These are phyloP conservation scores for Galaxias olidus DNA, from an alignment of 2,797 vertebrate genomes.

Conservation along the genomic window DNA sequence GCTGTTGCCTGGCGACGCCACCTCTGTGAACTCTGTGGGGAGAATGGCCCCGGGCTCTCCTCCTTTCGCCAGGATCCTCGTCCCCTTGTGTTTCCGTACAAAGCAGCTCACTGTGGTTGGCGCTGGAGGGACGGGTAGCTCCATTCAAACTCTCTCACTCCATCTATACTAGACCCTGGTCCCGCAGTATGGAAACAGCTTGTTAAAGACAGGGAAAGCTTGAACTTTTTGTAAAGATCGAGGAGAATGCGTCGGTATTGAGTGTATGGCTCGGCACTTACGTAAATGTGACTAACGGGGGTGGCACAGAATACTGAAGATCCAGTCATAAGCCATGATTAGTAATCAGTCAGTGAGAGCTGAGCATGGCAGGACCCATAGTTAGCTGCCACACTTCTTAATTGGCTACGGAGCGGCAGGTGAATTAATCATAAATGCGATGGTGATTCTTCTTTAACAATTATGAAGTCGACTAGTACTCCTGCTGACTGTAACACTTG, in stretches of 20 bases:
- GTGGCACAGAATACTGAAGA: not conserved
- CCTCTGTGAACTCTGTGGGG: conserved; percentile 40
- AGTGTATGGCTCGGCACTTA: conserved; percentile 8
- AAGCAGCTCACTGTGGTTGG: conserved; percentile 28
- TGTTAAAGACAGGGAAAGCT: no score
- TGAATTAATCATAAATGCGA: conserved; percentile 39
- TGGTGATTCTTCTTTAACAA: conserved; percentile 36
- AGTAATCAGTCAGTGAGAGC: conserved; percentile 25
- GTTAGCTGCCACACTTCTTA: conserved; percentile 12
- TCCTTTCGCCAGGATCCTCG: not conserved
- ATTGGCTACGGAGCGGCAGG: conserved; percentile 31
- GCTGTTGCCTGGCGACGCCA: conserved; percentile 51
- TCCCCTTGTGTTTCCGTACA: conserved; percentile 29
- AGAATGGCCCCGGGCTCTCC: conserved; percentile 11
- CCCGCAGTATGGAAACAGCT: no score
- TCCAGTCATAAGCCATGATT: conserved; percentile 6
- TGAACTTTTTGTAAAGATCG: no score
- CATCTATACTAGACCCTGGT: not conserved
- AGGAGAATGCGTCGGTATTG: conserved; percentile 4
- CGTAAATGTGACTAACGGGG: conserved; percentile 30
- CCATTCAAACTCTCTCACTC: not conserved
- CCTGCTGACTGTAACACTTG: conserved; percentile 8
- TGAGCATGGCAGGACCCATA: not conserved
- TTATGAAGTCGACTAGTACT: conserved; percentile 30
- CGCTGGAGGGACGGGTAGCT: not conserved